A percentile compares a stretch with the other conserved stretches of the same genome.
Conservation (phyloP, 2,888 invertebrate species). For the Nesidiocoris tenuis region DNA sequence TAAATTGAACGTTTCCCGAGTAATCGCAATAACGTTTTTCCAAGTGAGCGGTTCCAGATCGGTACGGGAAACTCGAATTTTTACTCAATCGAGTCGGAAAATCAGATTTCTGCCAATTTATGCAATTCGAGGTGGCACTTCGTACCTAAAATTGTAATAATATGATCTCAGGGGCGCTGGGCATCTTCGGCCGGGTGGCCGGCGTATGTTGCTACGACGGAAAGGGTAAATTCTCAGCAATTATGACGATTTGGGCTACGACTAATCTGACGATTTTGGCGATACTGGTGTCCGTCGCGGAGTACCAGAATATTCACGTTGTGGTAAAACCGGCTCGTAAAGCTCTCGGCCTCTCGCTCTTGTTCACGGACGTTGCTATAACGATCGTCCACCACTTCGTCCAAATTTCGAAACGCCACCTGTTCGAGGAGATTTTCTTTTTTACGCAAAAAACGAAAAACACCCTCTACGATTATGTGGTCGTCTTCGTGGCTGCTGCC, state of each 20-base stretch:
- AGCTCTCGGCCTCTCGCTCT: not conserved
- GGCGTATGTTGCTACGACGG: not conserved
- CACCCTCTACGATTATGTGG: not conserved
- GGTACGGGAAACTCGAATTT: too few species aligned
- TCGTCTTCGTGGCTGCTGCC: not conserved
- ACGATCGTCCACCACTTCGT: not conserved
- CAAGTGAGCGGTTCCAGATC: too few species aligned
- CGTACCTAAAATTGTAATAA: too few species aligned
- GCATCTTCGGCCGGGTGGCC: not conserved
- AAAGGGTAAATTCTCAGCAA: not conserved
- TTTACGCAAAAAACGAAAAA: slow-evolving; percentile 5
- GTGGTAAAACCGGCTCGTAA: not conserved
- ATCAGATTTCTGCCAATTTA: too few species aligned
- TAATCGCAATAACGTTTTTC: too few species aligned
- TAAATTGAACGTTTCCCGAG: too few species aligned
- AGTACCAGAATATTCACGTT: not conserved
- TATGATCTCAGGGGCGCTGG: not conserved
- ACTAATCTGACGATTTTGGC: not conserved
- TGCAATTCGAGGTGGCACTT: too few species aligned
- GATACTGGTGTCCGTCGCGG: not conserved
- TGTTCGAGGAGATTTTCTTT: slow-evolving; percentile 1
- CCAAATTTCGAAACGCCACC: not conserved
- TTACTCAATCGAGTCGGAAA: too few species aligned
- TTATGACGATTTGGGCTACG: not conserved
- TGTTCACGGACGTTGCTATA: not conserved